phyloP scores from a whole-genome alignment of 2,888 invertebrate genomes.

The Villa cingulata region DNA sequence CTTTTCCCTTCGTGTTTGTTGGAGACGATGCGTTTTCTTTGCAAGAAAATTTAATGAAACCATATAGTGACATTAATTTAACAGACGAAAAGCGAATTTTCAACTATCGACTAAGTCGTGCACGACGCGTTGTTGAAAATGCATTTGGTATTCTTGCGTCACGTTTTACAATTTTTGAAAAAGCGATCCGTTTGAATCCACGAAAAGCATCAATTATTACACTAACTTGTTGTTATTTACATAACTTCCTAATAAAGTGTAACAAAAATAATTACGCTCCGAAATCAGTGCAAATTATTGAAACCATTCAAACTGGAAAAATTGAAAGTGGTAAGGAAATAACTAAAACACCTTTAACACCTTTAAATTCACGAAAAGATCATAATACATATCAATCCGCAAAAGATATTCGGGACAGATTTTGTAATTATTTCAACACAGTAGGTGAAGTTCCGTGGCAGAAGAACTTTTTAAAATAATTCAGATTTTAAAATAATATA shows the following conservation, averaged over 20 bases:
- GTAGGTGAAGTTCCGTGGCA: too few relatives aligned
- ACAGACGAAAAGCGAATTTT: conserved; percentile 5
- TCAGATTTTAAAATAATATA: too few relatives aligned
- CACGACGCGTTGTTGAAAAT: conserved; percentile 10
- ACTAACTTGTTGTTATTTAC: conserved; percentile 9
- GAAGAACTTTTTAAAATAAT: too few relatives aligned
- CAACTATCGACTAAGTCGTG: conserved; percentile 6
- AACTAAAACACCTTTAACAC: too few relatives aligned
- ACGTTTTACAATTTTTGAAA: conserved; percentile 9
- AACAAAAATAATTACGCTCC: too few relatives aligned
- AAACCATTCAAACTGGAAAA: too few relatives aligned
- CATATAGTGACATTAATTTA: conserved; percentile 6
- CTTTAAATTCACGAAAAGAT: too few relatives aligned
- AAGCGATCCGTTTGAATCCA: conserved; percentile 7
- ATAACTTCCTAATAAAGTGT: conserved; percentile 9
- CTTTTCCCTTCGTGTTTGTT: conserved; percentile 10
- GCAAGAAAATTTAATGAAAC: conserved; percentile 8
- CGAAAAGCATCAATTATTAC: conserved; percentile 8
- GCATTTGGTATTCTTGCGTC: conserved; percentile 9
- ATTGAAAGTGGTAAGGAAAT: too few relatives aligned
- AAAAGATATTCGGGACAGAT: too few relatives aligned
- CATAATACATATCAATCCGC: too few relatives aligned
- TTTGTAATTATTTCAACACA: too few relatives aligned
- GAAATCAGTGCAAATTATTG: too few relatives aligned
- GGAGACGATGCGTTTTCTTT: conserved; percentile 12